Evolutionary conservation across 1,140 invertebrate genomes (phyloP), one percentile per base, ranked within the genome.

Genomic region (Drosophila pruinosa): DNA sequence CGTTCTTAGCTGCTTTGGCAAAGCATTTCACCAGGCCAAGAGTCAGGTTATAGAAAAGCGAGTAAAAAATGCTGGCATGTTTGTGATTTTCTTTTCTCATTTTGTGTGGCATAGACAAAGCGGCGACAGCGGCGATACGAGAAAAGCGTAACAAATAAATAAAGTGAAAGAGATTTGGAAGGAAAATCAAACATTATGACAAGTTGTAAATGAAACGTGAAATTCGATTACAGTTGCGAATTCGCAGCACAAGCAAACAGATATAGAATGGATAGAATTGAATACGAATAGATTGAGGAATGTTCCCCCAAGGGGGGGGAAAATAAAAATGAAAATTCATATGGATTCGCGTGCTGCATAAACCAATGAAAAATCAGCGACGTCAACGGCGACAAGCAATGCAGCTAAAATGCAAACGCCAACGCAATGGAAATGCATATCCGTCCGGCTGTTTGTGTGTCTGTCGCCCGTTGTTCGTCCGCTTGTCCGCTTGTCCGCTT

Each of bases 161-260:
- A 45, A 17, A 24, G 17, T 17, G 19, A 10, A 31, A 31, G 43
- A 15, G 17, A 14, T 22, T 31, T 28, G 22, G 24, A 62, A 62
- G 62, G 34, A 45, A 65, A 74, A 79, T 38, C 58, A 71, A 72
- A 81, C 34, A 81, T 74, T 74, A 68, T 73, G 64, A 63, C 68
- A 62, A 83, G 39, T 80, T 76, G 77, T 80, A 80, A 81, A 77
- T 76, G 56, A 76, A 85, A 56, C 69, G 57, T 71, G 50, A 72
- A 62, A 86, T 81, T 80, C 80, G 80, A 86, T 85, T 81, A 78
- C 56, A 43, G 38, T 45, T 71, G 73, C 41, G 69, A 86, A 86
- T 59, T 70, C 24, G 70, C 72, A 63, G 59, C 50, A 38, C 48
- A 72, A 48, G 54, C 48, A 64, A 45, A 58, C 36, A 43, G 26